Evolutionary conservation across 37 sponge, comb jelly and placozoan genomes (phyloP), one percentile per base, ranked within the genome.

Genomic region (Axinella damicornis): DNA sequence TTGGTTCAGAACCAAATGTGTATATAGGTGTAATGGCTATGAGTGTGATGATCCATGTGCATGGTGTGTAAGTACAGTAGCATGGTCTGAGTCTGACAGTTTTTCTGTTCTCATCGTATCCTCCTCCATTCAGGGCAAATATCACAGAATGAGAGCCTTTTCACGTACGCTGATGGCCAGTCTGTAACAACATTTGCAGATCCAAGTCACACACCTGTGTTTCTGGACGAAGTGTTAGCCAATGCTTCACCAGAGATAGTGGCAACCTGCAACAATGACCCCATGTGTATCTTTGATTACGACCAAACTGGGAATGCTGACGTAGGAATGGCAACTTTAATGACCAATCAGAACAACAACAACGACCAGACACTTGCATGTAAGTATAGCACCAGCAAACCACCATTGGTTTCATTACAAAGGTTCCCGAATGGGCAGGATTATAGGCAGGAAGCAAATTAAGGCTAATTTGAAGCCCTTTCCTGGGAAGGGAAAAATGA

Each of bases 41-140:
- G n/a, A n/a, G n/a, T n/a, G n/a, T n/a, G n/a, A n/a, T n/a, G n/a
- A n/a, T n/a, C n/a, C n/a, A n/a, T n/a, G n/a, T n/a, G n/a, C n/a
- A n/a, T n/a, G 4, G n/a, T 61, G 4, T 61, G 62, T 22, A 14
- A 11, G 25, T 61, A 61, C 14, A 61, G 4, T 27, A 14, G 25
- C 12, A 14, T 61, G 62, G 4, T 61, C 62, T 25, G 25, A 5
- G 13, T 61, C 62, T 61, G 62, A 46, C 46, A 4, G 6, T 12
- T 46, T 9, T 12, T 9, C 6, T 33, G 9, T 70, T 31, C 71
- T 73, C 22, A 73, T 18, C 16, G 22, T 53, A 0, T 35, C n/a
- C 31, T 0, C 24, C 59, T 20, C 39, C 22, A 59, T 41, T 25
- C 88, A 91, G 92, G 87, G 86, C 91, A 91, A 80, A 79, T 91